A percentile compares a stretch with the other conserved stretches of the same genome.
phyloP scores from a whole-genome alignment of 37 sponge, comb jelly and placozoan species.

The Chondrilla cf. caribensis region DNA sequence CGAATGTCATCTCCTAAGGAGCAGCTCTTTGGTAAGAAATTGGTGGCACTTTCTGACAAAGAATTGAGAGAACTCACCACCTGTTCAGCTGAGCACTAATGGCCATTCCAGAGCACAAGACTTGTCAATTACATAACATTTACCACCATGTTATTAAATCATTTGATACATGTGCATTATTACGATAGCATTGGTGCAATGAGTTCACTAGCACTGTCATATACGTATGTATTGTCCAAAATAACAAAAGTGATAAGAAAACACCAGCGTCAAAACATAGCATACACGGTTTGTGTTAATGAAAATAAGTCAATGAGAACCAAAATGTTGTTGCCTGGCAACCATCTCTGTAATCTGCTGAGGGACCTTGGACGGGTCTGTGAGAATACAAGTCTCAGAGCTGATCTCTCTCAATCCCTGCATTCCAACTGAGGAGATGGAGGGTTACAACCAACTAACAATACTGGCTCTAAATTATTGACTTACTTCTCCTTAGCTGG shows the following conservation, averaged over 20 bases:
- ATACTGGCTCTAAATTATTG: background rate
- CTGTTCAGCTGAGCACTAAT: constrained; percentile 18
- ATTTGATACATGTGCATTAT: no score
- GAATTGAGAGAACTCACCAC: constrained; percentile 41
- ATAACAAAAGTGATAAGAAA: no score
- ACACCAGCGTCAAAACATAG: no score
- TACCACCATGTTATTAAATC: no score
- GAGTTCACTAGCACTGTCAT: no score
- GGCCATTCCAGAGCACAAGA: no score
- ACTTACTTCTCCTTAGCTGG: constrained; percentile 73
- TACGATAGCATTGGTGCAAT: no score
- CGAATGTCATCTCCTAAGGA: constrained; percentile 28
- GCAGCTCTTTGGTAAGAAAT: background rate
- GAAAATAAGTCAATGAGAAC: background rate
- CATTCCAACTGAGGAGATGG: constrained; percentile 62
- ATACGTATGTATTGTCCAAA: no score
- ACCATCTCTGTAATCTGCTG: constrained; percentile 51
- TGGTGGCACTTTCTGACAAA: constrained; percentile 34
- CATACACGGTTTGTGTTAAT: no score
- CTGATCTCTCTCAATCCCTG: constrained; percentile 69
- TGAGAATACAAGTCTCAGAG: constrained; percentile 66
- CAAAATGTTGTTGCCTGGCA: background rate
- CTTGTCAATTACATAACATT: no score
- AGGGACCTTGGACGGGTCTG: constrained; percentile 76
- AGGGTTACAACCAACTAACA: background rate